phyloP scores from a whole-genome alignment of 2,113 vertebrate genomes.

The Sander lucioperca region DNA sequence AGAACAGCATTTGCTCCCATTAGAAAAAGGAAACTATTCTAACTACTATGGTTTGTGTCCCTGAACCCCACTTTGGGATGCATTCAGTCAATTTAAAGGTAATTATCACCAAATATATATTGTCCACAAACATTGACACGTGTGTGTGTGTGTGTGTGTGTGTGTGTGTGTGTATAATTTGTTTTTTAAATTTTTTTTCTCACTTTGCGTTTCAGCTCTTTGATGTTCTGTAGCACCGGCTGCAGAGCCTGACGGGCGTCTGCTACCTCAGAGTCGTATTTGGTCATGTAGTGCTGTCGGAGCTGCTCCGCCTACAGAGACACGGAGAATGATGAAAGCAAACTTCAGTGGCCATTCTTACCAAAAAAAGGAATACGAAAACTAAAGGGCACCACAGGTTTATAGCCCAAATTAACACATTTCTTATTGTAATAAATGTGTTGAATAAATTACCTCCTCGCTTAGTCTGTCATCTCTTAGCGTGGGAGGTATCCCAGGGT shows the following conservation, averaged over 20 bases:
- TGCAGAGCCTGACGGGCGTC: constrained; percentile 93
- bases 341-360: not conserved
- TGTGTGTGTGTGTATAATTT: no score
- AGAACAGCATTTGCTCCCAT: not conserved
- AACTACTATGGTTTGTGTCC: not conserved
- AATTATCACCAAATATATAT: no score
- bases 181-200: no score
- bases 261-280: constrained; percentile 94
- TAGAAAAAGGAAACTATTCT: not conserved
- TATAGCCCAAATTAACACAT: not conserved
- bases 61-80: no score
- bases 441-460: constrained; percentile 89
- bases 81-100: no score
- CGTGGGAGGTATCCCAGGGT: constrained; percentile 94
- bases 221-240: constrained; percentile 91
- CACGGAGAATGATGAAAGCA: rapidly evolving
- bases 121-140: no score
- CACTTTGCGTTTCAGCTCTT: constrained; percentile 94
- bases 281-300: constrained; percentile 97
- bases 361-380: not conserved
- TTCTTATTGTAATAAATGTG: not conserved
- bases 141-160: no score
- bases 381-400: not conserved
- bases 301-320: constrained; percentile 90
- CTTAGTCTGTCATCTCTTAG: constrained; percentile 92